phyloP scores from a whole-genome alignment of 2,113 vertebrate species.

The Circaetus cinerascens region DNA sequence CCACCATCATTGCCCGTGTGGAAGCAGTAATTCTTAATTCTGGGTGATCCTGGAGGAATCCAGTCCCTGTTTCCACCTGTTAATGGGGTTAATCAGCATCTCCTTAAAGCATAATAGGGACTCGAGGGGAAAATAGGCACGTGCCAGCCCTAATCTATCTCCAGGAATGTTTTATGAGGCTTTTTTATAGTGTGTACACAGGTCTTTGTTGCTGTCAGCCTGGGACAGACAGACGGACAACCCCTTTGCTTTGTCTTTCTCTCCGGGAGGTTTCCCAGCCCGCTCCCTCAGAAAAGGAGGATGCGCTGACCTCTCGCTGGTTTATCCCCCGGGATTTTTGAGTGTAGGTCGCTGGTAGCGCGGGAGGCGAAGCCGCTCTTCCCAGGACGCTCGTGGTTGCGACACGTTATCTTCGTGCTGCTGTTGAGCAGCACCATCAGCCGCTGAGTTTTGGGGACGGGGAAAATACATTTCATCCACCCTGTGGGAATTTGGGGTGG shows the following conservation, averaged over 20 bases:
- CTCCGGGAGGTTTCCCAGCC: background rate
- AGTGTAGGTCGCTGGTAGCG: background rate
- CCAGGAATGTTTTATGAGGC: background rate
- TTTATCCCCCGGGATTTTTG: background rate
- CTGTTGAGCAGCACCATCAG: background rate
- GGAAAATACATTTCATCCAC: background rate
- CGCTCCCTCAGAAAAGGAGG: background rate
- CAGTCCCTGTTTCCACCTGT: accelerated
- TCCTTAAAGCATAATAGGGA: background rate
- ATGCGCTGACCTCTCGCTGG: no score
- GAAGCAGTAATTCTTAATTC: background rate
- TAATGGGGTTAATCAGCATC: background rate
- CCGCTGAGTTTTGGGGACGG: background rate
- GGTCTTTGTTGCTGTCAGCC: background rate
- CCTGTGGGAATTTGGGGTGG: background rate
- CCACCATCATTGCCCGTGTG: accelerated
- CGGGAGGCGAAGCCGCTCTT: no score
- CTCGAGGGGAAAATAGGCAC: background rate
- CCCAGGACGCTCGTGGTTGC: accelerated
- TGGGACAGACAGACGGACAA: background rate
- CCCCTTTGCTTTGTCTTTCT: background rate
- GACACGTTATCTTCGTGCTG: accelerated
- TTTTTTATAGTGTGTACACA: background rate
- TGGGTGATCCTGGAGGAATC: background rate
- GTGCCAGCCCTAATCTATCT: background rate